Percentiles rank a stretch among this genome's conserved stretches.
phyloP scores from a whole-genome alignment of 1,140 invertebrate genomes.

The Potamilus streckersoni region DNA sequence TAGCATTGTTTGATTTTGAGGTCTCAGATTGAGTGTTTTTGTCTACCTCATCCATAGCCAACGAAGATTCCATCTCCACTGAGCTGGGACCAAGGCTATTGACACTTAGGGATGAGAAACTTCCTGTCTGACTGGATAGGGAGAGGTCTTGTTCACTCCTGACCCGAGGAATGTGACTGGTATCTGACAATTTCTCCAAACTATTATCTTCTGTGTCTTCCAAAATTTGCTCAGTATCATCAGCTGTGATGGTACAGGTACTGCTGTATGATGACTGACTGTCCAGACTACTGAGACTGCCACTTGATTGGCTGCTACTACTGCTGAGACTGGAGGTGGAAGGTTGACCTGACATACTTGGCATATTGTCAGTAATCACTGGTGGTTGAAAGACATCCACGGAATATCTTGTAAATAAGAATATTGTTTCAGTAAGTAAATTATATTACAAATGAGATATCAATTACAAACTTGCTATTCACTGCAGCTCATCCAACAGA shows the following conservation, averaged over 20 bases:
- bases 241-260: constrained; percentile 58
- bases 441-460: too few relatives aligned
- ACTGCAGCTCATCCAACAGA: too few relatives aligned
- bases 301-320: constrained; percentile 59
- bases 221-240: constrained; percentile 34
- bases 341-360: constrained; percentile 29
- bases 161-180: not conserved
- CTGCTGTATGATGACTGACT: constrained; percentile 60
- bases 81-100: too few relatives aligned
- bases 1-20: not conserved
- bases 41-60: constrained; percentile 13
- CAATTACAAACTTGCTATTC: too few relatives aligned
- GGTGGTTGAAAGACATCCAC: constrained; percentile 67
- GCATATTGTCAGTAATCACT: constrained; percentile 41
- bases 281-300: constrained; percentile 59
- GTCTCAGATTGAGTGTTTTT: not conserved
- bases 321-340: constrained; percentile 46
- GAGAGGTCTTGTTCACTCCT: not conserved
- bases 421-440: too few relatives aligned
- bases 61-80: too few relatives aligned
- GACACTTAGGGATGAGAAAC: too few relatives aligned
- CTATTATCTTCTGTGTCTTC: constrained; percentile 8
- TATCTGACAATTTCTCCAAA: not conserved
- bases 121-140: constrained; percentile 11
- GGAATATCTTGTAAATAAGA: constrained; percentile 57